These are phyloP conservation scores for Taenioides sp. DNA, from an alignment of 2,797 vertebrate species.

Conservation along the genomic window DNA sequence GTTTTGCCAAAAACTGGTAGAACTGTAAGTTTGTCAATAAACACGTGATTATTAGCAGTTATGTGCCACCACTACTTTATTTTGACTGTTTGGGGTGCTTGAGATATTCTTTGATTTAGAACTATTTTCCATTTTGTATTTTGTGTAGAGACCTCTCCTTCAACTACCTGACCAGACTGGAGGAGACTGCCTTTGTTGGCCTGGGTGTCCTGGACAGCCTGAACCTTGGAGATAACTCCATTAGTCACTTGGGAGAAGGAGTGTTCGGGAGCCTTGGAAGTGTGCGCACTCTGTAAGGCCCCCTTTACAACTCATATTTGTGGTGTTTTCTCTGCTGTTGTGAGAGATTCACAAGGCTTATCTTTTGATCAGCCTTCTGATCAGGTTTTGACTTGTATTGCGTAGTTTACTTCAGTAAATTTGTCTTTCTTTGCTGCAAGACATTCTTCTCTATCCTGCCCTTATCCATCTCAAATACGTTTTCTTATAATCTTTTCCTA, in stretches of 20 bases:
- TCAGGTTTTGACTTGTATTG: slow-evolving; percentile 36
- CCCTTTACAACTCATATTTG: not conserved
- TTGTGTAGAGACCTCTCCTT: slow-evolving; percentile 88
- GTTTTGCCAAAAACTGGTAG: slow-evolving; percentile 94
- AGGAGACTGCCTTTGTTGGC: slow-evolving; percentile 90
- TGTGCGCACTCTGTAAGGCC: slow-evolving; percentile 88
- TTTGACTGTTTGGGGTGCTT: not conserved
- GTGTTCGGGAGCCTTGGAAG: slow-evolving; percentile 88
- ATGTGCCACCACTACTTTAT: not conserved
- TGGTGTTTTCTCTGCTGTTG: not conserved
- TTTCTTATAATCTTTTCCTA: not conserved
- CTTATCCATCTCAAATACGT: not conserved
- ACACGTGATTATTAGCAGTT: slow-evolving; percentile 7
- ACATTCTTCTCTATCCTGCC: no score
- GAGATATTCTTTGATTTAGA: not conserved
- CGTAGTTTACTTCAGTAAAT: no score
- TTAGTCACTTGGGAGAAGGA: slow-evolving; percentile 92
- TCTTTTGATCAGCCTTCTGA: slow-evolving; percentile 19
- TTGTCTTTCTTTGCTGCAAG: no score
- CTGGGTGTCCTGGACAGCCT: slow-evolving; percentile 87
- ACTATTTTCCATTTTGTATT: slow-evolving; percentile 7
- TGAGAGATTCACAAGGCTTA: not conserved
- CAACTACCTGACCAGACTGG: slow-evolving; percentile 92
- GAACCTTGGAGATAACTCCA: slow-evolving; percentile 90
- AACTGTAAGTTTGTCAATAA: slow-evolving; percentile 86